Evolutionary conservation across 1,140 invertebrate species (phyloP).

Genomic region (Eriocheir sinensis): DNA sequence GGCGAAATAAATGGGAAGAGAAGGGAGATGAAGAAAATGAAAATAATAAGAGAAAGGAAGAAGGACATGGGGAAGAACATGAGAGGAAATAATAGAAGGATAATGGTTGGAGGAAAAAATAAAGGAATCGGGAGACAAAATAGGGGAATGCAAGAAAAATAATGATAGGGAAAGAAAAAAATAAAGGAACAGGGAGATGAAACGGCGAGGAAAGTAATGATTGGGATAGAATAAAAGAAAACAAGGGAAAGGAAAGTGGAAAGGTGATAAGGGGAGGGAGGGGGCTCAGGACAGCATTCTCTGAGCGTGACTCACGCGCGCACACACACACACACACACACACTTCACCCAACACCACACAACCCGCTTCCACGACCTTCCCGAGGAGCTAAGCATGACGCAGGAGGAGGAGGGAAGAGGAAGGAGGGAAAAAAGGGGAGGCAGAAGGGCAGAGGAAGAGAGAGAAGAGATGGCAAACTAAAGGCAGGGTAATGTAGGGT

Average conservation of each 20-base stretch:
- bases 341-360: background rate
- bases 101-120: background rate
- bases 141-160: background rate
- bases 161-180: background rate
- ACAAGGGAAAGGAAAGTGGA: too few species aligned
- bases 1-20: too few species aligned
- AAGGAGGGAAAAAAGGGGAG: background rate
- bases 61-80: background rate
- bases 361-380: background rate
- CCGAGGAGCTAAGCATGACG: background rate
- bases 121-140: background rate
- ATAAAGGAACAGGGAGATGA: background rate
- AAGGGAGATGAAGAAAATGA: too few species aligned
- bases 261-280: background rate
- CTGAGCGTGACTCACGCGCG: background rate
- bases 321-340: conserved; percentile 23
- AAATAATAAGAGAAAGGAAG: background rate
- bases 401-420: background rate
- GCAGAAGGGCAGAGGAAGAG: background rate
- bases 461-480: background rate
- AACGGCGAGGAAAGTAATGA: background rate
- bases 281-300: background rate
- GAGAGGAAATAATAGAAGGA: background rate
- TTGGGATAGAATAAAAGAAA: background rate
- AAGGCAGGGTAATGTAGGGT: background rate